Base-by-base conservation (phyloP, 2,797 vertebrate species). In the Enteromius afrohamiltoni region DNA sequence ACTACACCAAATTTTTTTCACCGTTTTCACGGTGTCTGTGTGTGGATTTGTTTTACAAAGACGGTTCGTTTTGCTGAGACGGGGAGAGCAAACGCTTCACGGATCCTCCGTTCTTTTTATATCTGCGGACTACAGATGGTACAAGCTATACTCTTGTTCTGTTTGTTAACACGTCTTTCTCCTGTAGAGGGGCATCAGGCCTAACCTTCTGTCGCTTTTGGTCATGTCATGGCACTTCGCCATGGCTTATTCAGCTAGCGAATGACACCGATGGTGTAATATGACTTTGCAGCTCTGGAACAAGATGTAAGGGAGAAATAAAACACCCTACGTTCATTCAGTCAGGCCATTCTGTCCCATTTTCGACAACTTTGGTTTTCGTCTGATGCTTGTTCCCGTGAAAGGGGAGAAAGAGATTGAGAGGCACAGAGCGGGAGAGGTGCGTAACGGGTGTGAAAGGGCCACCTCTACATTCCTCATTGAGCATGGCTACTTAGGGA, bases 1-100 rank as follows among this genome's bases (percentile, higher is more conserved):
- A 90, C 71, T 88, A 83, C 84, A 90, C 90, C 84, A 86, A 92
- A 92, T 90, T 89, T 83, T 80, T 89, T 85, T 85, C 89, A 80
- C 84, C 89, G 83, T 80, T 89, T 85, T 85, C 89, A 80, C 84
- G 80, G 69, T 89, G 84, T 90, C 89, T 85, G 86, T 85, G 87
- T 69, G 82, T 88, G 87, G 80, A 85, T 92, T 90, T 73, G 86
- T 88, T 88, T 87, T 89, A 86, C 85, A 89, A 89, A 89, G 88
- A 89, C 21, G 53, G 65, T 45, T 86, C 17, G 34, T 85, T 78
- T 67, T 82, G 81, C 85, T 80, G 83, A 87, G 79, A 82, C 2
- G 53, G 75, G 17, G 64, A 84, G 86, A 84, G 17, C 16, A 40
- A 73, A 62, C 31, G 40, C 71, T 82, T 78, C 40, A 68, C 3